Percentiles rank a stretch among this genome's conserved stretches.
These are phyloP conservation scores for Stegodyphus dumicola DNA, from an alignment of 1,140 invertebrate species.

Conservation along the genomic window DNA sequence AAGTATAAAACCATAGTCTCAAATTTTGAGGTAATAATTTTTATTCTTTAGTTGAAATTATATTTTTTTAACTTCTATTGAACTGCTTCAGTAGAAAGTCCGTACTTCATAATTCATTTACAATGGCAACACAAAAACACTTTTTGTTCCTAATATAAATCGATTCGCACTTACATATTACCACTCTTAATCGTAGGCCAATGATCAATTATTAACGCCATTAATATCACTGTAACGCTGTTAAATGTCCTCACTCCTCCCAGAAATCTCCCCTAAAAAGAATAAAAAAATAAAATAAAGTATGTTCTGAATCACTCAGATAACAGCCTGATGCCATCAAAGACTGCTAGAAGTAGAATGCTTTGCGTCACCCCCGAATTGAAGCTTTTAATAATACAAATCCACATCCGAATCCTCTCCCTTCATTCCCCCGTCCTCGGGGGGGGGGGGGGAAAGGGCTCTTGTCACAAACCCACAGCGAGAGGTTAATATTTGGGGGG, in stretches of 20 bases:
- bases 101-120: no score
- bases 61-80: no score
- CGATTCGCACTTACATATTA: no score
- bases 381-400: slow-evolving; percentile 44
- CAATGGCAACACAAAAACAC: no score
- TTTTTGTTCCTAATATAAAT: no score
- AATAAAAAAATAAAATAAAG: background rate
- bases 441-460: background rate
- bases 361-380: background rate
- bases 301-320: slow-evolving; percentile 31
- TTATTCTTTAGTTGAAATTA: no score
- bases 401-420: slow-evolving; percentile 1
- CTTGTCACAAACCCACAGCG: background rate
- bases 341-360: slow-evolving; percentile 4
- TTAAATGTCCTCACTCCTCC: background rate
- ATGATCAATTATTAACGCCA: no score
- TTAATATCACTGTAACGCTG: background rate
- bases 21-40: no score
- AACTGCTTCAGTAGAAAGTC: no score
- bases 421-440: background rate
- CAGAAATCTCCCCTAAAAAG: background rate
- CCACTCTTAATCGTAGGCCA: no score
- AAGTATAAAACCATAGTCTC: no score
- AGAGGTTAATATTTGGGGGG: slow-evolving; percentile 36
- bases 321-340: slow-evolving; percentile 5